phyloP scores from a whole-genome alignment of 1,140 invertebrate genomes.

The Lepidurus couesii region DNA sequence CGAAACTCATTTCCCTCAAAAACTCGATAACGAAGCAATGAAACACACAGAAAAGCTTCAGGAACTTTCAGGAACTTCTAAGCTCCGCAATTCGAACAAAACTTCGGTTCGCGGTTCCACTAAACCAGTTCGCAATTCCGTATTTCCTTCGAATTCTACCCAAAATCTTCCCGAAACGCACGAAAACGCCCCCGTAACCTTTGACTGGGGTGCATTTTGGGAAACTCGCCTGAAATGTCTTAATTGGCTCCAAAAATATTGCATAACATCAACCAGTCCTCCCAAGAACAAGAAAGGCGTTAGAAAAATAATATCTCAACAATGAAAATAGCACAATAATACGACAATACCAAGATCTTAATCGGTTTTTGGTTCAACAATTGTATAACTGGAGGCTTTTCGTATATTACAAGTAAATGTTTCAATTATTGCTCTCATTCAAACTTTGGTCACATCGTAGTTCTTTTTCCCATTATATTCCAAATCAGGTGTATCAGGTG shows the following conservation, averaged over 20 bases:
- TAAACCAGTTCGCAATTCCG: background rate
- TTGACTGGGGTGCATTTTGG: background rate
- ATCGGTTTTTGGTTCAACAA: background rate
- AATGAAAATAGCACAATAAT: no score
- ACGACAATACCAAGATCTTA: background rate
- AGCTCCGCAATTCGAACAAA: background rate
- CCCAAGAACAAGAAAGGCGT: background rate
- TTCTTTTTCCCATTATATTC: constrained; percentile 25
- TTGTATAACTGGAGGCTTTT: background rate
- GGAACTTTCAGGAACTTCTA: background rate
- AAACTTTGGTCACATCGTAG: constrained; percentile 32
- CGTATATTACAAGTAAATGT: background rate
- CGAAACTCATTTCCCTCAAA: background rate
- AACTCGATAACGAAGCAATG: background rate
- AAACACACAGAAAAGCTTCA: background rate
- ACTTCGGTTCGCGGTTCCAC: background rate
- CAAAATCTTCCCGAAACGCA: background rate
- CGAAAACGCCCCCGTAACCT: background rate
- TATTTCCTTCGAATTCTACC: background rate
- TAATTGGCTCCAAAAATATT: background rate
- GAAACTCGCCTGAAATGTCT: background rate
- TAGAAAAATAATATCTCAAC: background rate
- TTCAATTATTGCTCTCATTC: background rate
- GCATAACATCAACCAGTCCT: background rate
- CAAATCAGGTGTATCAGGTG: constrained; percentile 16